These are phyloP conservation scores for Theodoxus fluviatilis DNA, from an alignment of 2,888 invertebrate species.

Conservation along the genomic window DNA sequence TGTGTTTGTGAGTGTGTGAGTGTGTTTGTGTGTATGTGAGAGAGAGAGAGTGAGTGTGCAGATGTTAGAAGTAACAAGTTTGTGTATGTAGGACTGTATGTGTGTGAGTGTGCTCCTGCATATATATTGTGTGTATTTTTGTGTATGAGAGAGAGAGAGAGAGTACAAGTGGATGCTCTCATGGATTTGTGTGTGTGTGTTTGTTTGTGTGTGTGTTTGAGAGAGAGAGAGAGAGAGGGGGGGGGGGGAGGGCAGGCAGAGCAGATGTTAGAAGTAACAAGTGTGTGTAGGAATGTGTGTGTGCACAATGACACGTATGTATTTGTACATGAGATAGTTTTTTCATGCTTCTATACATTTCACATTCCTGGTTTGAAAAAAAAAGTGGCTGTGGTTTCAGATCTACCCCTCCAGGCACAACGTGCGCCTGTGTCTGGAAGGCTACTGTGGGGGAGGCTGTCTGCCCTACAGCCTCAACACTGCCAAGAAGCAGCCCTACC, in stretches of 20 bases:
- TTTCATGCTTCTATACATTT: too few species aligned
- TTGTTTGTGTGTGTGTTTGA: neutral
- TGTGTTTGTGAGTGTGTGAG: conserved; percentile 2
- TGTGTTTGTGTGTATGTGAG: conserved; percentile 9
- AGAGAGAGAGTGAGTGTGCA: neutral
- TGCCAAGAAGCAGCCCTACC: conserved; percentile 85
- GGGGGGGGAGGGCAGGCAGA: conserved; percentile 10
- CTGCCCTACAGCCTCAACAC: conserved; percentile 82
- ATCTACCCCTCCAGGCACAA: conserved; percentile 84
- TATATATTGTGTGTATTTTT: neutral
- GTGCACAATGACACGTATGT: too few species aligned
- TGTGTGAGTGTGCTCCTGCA: neutral
- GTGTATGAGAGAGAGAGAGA: neutral
- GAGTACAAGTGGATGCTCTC: too few species aligned
- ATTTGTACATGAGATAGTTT: too few species aligned
- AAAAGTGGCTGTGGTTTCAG: too few species aligned
- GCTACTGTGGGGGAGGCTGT: conserved; percentile 84
- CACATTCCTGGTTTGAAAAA: too few species aligned
- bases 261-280: too few species aligned
- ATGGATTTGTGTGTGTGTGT: too few species aligned
- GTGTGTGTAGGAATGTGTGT: too few species aligned
- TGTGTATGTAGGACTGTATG: neutral
- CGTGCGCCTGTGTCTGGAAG: conserved; percentile 84
- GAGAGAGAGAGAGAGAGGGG: neutral
- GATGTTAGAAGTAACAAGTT: neutral